phyloP scores from a whole-genome alignment of 2,888 invertebrate species.

The Mantis religiosa region DNA sequence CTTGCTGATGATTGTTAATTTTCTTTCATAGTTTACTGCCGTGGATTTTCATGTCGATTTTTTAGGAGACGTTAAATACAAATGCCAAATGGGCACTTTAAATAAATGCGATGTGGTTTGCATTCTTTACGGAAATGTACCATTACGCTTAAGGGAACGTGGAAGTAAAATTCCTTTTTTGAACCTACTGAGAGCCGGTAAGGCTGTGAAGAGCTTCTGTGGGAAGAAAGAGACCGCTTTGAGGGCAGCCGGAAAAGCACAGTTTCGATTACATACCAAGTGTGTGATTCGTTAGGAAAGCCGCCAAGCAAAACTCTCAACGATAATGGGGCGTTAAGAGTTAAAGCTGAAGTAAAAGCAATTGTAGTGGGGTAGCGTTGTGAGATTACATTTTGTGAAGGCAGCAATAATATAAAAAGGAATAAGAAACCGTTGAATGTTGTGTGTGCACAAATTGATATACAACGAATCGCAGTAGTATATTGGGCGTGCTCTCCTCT shows the following conservation, averaged over 20 bases:
- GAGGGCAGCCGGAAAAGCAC: background rate
- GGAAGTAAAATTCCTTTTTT: background rate
- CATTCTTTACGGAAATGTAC: background rate
- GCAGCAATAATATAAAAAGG: too few species aligned
- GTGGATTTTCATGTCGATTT: too few species aligned
- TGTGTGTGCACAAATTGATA: too few species aligned
- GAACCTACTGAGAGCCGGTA: background rate
- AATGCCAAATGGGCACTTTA: too few species aligned
- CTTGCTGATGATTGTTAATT: too few species aligned
- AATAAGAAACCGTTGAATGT: too few species aligned
- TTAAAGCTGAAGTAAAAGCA: background rate
- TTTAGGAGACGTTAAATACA: too few species aligned
- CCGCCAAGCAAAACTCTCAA: background rate
- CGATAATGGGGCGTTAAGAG: background rate
- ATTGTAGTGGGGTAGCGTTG: background rate
- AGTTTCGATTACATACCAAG: background rate
- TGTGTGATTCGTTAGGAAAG: background rate
- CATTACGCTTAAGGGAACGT: background rate
- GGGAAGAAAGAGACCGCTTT: background rate
- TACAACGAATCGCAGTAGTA: too few species aligned
- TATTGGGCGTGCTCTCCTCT: too few species aligned
- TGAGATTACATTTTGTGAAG: too few species aligned
- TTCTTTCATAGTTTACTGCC: too few species aligned
- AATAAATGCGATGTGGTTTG: too few species aligned
- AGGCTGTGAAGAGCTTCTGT: background rate